Conservation (phyloP, 2,113 vertebrate genomes). For the Epinephelus moara region DNA sequence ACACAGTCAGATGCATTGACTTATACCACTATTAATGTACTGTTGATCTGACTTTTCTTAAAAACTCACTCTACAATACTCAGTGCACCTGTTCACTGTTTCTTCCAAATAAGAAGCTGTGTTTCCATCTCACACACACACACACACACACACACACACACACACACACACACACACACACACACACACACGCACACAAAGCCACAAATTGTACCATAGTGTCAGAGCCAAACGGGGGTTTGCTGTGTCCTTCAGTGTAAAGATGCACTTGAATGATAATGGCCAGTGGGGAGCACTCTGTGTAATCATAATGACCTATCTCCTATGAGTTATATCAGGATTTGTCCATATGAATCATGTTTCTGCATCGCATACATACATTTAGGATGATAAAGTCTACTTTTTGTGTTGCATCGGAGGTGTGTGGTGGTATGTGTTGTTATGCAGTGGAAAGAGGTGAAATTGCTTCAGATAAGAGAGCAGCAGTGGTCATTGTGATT, state of each 20-base stretch:
- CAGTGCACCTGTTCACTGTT: slow-evolving; percentile 45
- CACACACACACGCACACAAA: slow-evolving; percentile 31
- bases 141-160: slow-evolving; percentile 17
- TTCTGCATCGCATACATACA: slow-evolving; percentile 62
- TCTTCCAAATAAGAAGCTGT: slow-evolving; percentile 25
- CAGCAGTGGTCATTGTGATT: neutral
- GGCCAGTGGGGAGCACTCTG: slow-evolving; percentile 75
- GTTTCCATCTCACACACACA: neutral
- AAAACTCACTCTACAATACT: slow-evolving; percentile 15
- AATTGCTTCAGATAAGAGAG: slow-evolving; percentile 26
- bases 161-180: slow-evolving; percentile 26
- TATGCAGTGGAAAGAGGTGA: slow-evolving; percentile 22
- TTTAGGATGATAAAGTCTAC: slow-evolving; percentile 62
- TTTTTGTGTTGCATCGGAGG: slow-evolving; percentile 33
- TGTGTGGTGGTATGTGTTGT: slow-evolving; percentile 19
- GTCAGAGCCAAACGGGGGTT: slow-evolving; percentile 58
- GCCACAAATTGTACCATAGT: slow-evolving; percentile 54
- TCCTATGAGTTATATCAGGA: slow-evolving; percentile 66
- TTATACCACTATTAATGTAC: slow-evolving; percentile 43
- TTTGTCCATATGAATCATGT: slow-evolving; percentile 70
- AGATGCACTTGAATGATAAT: slow-evolving; percentile 82
- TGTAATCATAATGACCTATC: slow-evolving; percentile 74
- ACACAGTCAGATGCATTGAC: neutral
- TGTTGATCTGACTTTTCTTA: slow-evolving; percentile 43
- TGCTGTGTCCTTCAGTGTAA: slow-evolving; percentile 76